Base-by-base conservation (phyloP, 2,113 vertebrate species). In the Poeciliopsis turrubarensis region DNA sequence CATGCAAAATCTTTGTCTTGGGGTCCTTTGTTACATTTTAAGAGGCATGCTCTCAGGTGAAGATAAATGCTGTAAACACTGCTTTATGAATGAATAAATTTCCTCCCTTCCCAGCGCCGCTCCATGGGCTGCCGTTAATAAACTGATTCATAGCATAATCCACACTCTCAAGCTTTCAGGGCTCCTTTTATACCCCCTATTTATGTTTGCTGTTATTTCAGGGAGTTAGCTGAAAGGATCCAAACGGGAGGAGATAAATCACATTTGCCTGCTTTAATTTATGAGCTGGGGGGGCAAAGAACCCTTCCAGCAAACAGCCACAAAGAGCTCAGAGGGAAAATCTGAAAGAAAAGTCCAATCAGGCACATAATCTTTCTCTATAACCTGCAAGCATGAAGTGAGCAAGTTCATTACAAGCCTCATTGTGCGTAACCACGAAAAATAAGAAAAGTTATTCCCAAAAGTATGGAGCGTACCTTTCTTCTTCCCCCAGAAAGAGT, bases 11-110 rank as follows among this genome's bases (percentile, higher is more conserved):
- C 88, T 87, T 86, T 89, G 83, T 91, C 87, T 89, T 85, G 70
- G 57, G 69, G 80, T 88, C 82, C 86, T 93, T 91, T 91, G 87
- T 92, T 92, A 91, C 72, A 60, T 90, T 89, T 91, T 67, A 89
- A 93, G 81, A 73, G 79, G 60, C 78, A 78, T 86, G 86, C 89
- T 87, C 86, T 70, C n/a, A 32, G 82, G 87, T 86, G 87, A 88
- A 92, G 92, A 93, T 93, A 93, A 93, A 94, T 91, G 85, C 87
- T 88, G 87, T 92, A 92, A 94, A 94, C 90, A 90, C 87, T 86
- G 73, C 86, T 93, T 94, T 92, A 92, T 86, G 90, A 92, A 94
- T 92, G 85, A 90, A 93, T 93, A 92, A 91, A 93, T 92, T 82
- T 84, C 87, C 83, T 19, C 51, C 78, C 22, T 32, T 30, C 70